Evolutionary conservation across 2,888 invertebrate species (phyloP), one percentile per base, ranked within the genome.

Genomic region (Sphaerophoria rueppellii): DNA sequence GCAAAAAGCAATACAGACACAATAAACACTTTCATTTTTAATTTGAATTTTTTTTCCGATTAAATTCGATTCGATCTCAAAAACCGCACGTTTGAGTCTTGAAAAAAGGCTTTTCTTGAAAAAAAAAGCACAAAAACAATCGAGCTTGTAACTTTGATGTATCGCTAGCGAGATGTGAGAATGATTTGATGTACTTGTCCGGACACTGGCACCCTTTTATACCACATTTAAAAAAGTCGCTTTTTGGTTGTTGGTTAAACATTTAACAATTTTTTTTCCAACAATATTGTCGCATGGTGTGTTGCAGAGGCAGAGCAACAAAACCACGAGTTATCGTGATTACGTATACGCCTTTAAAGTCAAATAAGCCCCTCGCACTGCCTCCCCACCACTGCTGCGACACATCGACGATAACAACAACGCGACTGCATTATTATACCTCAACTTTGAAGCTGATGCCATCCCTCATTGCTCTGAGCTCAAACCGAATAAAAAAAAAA

Each of bases 141-240:
- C 65, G 50, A 57, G 76, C 69, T 55, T 78, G 74, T 63, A 71
- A 60, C 52, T 79, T 78, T 85, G 88, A 89, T 89, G 89, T 89
- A 89, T 88, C 89, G 89, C 89, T 90, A 88, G 87, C 89, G 89
- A 90, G 89, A 88, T 89, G 89, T 91, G 89, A 90, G 89, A 90
- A 91, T 89, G 90, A 88, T 91, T 90, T 92, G 92, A 91, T 91
- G 90, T 89, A 88, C 89, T 89, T 89, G 89, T 90, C 89, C 88
- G 82, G 85, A 88, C 88, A 88, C 87, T 88, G 89, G 87, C 89
- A 89, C 89, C 90, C 90, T 91, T 91, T 89, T 92, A 91, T 92
- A 92, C 90, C 89, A 82, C 88, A 65, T 88, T 88, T 82, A 54
- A 67, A 82, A 72, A 78, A 85, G 72, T 76, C 67, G 54, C 71